These are phyloP conservation scores for Carassius carassius DNA, from an alignment of 2,113 vertebrate genomes.

Conservation along the genomic window DNA sequence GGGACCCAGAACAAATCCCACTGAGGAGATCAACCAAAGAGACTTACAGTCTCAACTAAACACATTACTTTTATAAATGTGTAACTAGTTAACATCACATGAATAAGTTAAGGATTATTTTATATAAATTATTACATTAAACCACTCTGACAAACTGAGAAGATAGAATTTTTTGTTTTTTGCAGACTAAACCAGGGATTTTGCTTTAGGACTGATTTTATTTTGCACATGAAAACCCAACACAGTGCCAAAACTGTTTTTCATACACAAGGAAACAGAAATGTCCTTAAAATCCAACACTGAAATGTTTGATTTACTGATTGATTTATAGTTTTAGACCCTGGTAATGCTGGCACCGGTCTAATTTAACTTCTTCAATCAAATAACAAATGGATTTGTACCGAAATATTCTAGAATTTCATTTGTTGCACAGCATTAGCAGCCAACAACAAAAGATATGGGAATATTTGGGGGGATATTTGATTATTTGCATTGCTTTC, in stretches of 20 bases:
- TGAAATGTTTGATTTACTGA: background rate
- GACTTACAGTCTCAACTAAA: too few relatives aligned
- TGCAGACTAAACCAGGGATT: too few relatives aligned
- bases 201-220: background rate
- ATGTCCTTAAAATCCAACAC: background rate
- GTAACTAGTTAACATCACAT: slow-evolving; percentile 1
- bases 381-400: background rate
- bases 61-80: background rate
- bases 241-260: background rate
- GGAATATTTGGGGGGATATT: background rate
- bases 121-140: background rate
- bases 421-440: background rate
- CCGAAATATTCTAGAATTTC: background rate
- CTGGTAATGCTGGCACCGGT: too few relatives aligned
- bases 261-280: background rate
- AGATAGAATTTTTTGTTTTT: background rate
- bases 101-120: background rate
- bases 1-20: background rate
- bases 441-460: background rate
- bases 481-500: background rate
- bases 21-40: slow-evolving; percentile 10
- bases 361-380: background rate
- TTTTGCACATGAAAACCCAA: background rate
- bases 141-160: background rate
- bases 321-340: too few relatives aligned